Conservation (phyloP, 2,113 vertebrate genomes). For the Dicrurus megarhynchus region DNA sequence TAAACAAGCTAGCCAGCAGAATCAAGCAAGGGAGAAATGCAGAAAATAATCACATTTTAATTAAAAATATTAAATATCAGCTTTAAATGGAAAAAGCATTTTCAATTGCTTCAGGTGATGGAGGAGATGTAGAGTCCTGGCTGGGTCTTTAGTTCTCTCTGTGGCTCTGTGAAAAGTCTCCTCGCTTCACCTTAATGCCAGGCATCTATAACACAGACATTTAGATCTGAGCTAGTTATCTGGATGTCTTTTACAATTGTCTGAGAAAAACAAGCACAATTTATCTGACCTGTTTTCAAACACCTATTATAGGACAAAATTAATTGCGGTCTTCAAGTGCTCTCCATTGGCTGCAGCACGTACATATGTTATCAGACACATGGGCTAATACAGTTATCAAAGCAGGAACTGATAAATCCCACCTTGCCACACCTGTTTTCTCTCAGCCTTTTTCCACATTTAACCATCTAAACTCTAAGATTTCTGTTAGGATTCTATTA, state of each 20-base stretch:
- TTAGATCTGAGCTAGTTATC: not conserved
- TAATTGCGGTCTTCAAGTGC: not conserved
- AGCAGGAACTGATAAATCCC: not conserved
- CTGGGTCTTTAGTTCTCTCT: not conserved
- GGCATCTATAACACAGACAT: not conserved
- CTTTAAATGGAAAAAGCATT: not conserved
- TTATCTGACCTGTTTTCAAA: not conserved
- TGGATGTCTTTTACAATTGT: not conserved
- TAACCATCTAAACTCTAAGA: not conserved
- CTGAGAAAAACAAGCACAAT: not conserved
- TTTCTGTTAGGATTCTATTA: not conserved
- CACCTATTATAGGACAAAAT: not conserved
- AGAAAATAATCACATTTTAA: not conserved
- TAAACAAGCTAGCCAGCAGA: not conserved
- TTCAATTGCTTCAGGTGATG: not conserved
- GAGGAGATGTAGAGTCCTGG: not conserved
- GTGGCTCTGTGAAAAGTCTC: not conserved
- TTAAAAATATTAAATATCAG: not conserved
- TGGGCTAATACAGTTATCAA: not conserved
- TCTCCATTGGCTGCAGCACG: not conserved
- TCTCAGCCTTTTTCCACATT: not conserved
- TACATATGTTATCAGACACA: rapidly evolving
- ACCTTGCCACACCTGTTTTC: not conserved
- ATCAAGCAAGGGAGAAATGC: not conserved
- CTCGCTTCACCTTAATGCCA: not conserved